Conservation (phyloP, 2,888 invertebrate species). For the Elegia similella region DNA sequence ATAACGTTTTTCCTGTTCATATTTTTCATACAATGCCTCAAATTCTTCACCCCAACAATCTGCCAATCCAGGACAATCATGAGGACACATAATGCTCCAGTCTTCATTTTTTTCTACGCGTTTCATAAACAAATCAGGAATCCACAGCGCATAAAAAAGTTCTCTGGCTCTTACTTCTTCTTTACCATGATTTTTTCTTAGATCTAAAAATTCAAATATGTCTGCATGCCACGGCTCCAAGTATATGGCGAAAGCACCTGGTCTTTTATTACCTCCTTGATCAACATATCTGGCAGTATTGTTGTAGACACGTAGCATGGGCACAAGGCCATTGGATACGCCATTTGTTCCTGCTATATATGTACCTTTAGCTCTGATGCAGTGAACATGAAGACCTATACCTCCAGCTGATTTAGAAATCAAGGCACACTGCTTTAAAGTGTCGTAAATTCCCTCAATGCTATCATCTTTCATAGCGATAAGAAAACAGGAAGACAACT, state of each 20-base stretch:
- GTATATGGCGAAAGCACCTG: slow-evolving; percentile 98
- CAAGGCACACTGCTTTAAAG: slow-evolving; percentile 94
- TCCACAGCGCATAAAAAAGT: slow-evolving; percentile 98
- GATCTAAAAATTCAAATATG: slow-evolving; percentile 95
- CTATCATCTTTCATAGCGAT: slow-evolving; percentile 97
- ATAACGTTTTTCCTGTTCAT: slow-evolving; percentile 90
- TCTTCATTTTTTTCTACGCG: slow-evolving; percentile 90
- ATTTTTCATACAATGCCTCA: slow-evolving; percentile 91
- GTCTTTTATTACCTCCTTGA: slow-evolving; percentile 98
- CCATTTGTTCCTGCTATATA: slow-evolving; percentile 97
- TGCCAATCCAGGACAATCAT: slow-evolving; percentile 93
- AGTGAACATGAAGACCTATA: slow-evolving; percentile 97
- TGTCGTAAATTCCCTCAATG: slow-evolving; percentile 97
- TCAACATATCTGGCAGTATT: slow-evolving; percentile 98
- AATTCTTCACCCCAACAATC: slow-evolving; percentile 98
- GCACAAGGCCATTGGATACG: slow-evolving; percentile 96
- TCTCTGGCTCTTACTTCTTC: slow-evolving; percentile 97
- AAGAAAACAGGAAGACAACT: slow-evolving; percentile 97
- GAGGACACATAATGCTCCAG: slow-evolving; percentile 99
- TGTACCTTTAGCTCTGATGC: slow-evolving; percentile 95
- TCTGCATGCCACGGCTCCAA: slow-evolving; percentile 99
- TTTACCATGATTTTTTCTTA: slow-evolving; percentile 97
- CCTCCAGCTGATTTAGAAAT: slow-evolving; percentile 99
- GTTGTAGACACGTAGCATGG: slow-evolving; percentile 97
- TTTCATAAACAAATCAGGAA: slow-evolving; percentile 99